Evolutionary conservation across 2,113 vertebrate species (phyloP).

Genomic region (Lagopus muta): DNA sequence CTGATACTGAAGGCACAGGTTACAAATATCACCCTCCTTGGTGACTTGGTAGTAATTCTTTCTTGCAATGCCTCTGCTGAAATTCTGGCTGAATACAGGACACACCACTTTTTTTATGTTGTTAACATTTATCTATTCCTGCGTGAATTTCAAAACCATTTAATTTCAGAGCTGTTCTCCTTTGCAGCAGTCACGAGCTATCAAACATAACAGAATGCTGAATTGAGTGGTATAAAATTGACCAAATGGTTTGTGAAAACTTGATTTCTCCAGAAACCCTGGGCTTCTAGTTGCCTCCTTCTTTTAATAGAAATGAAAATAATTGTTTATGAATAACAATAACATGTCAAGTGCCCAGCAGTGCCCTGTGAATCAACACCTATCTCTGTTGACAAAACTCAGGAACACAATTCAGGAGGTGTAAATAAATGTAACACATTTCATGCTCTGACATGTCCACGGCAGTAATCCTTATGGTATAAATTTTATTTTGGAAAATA

Average conservation of each 20-base stretch:
- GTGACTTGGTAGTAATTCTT: neutral
- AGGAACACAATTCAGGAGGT: neutral
- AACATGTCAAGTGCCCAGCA: neutral
- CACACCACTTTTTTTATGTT: neutral
- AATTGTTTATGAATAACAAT: neutral
- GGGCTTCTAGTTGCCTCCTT: neutral
- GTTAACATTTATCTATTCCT: neutral
- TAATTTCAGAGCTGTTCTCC: neutral
- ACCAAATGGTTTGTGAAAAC: neutral
- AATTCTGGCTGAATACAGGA: neutral
- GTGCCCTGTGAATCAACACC: slow-evolving; percentile 40
- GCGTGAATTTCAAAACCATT: neutral
- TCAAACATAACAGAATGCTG: neutral
- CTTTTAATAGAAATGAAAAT: slow-evolving; percentile 14
- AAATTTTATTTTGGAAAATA: neutral
- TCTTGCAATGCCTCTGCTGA: neutral
- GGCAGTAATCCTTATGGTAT: neutral
- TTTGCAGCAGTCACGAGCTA: neutral
- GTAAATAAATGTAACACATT: slow-evolving; percentile 38
- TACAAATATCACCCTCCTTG: neutral
- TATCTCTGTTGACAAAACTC: slow-evolving; percentile 1
- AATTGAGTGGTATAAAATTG: neutral
- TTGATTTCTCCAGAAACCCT: neutral
- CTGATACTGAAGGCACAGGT: neutral
- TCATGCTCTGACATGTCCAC: neutral